phyloP scores from a whole-genome alignment of 2,888 invertebrate genomes.

The Cantharis rufa region DNA sequence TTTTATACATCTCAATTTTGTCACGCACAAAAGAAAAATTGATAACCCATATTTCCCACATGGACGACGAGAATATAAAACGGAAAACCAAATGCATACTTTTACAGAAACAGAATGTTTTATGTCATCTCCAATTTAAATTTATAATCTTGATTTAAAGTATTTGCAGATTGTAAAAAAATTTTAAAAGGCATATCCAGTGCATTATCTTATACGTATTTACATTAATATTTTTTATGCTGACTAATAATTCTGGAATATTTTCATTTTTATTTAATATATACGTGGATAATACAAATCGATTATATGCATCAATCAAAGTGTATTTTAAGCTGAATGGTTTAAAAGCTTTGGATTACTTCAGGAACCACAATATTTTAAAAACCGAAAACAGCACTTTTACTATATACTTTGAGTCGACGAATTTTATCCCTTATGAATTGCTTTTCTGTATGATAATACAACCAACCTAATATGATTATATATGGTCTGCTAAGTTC shows the following conservation, averaged over 20 bases:
- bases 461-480: constrained; percentile 41
- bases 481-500: constrained; percentile 43
- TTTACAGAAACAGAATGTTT: constrained; percentile 34
- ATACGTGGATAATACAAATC: background rate
- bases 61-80: constrained; percentile 32
- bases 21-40: constrained; percentile 35
- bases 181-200: constrained; percentile 2
- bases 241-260: background rate
- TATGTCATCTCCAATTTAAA: constrained; percentile 39
- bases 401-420: constrained; percentile 27
- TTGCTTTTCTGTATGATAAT: constrained; percentile 40
- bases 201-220: background rate
- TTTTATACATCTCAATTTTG: constrained; percentile 35
- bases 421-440: constrained; percentile 41
- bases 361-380: background rate
- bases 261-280: background rate
- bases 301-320: constrained; percentile 10
- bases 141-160: constrained; percentile 36
- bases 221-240: background rate
- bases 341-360: constrained; percentile 4
- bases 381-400: constrained; percentile 12
- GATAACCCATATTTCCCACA: constrained; percentile 38
- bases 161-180: constrained; percentile 30
- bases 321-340: constrained; percentile 5
- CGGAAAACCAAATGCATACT: constrained; percentile 30